phyloP scores from a whole-genome alignment of 2,888 invertebrate species.

The Chrysolina oricalcia region DNA sequence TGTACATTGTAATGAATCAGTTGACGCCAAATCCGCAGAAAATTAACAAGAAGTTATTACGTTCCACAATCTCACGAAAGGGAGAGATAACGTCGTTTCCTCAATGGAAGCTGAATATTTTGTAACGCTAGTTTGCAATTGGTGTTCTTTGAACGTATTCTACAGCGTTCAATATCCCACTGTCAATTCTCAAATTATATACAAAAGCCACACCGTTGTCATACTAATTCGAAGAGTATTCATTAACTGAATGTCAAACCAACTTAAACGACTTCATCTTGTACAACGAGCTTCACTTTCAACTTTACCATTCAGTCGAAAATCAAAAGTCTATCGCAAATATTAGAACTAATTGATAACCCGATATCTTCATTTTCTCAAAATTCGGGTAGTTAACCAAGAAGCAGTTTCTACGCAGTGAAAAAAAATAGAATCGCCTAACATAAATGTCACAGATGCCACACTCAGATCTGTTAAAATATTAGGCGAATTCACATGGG shows the following conservation, averaged over 20 bases:
- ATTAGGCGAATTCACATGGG: too few species aligned
- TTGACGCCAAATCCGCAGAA: slow-evolving; percentile 28
- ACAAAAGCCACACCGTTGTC: too few species aligned
- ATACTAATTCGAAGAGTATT: too few species aligned
- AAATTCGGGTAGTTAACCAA: slow-evolving; percentile 17
- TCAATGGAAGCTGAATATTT: slow-evolving; percentile 55
- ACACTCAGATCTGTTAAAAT: too few species aligned
- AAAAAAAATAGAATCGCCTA: slow-evolving; percentile 36
- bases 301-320: too few species aligned
- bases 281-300: too few species aligned
- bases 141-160: not conserved
- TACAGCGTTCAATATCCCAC: slow-evolving; percentile 28
- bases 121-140: too few species aligned
- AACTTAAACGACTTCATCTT: too few species aligned
- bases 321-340: slow-evolving; percentile 25
- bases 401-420: slow-evolving; percentile 29
- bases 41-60: slow-evolving; percentile 31
- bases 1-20: slow-evolving; percentile 42
- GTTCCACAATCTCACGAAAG: slow-evolving; percentile 57
- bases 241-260: too few species aligned
- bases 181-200: too few species aligned
- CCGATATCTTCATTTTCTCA: slow-evolving; percentile 18
- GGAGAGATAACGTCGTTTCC: slow-evolving; percentile 61
- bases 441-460: too few species aligned
- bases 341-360: slow-evolving; percentile 17